A percentile compares a stretch with the other conserved stretches of the same genome.
phyloP scores from a whole-genome alignment of 2,888 invertebrate species.

The Troides aeacus region DNA sequence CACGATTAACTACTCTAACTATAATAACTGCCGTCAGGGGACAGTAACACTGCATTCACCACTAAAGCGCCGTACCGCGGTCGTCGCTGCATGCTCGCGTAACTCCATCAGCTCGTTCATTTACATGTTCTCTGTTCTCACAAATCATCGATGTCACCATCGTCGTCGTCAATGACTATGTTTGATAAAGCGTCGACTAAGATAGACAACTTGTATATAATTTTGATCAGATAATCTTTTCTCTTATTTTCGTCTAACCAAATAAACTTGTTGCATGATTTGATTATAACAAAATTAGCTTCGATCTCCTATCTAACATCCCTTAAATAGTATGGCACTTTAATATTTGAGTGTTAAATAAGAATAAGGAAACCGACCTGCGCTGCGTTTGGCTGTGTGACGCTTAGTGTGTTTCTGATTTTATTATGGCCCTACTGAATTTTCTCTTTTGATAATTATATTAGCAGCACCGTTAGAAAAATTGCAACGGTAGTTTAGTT shows the following conservation, averaged over 20 bases:
- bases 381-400: conserved; percentile 71
- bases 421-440: conserved; percentile 73
- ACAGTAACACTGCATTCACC: conserved; percentile 66
- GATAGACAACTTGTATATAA: neutral
- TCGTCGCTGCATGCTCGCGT: conserved; percentile 50
- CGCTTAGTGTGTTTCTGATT: conserved; percentile 76
- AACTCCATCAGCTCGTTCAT: conserved; percentile 41
- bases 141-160: conserved; percentile 21
- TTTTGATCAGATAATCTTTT: conserved; percentile 21
- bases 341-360: conserved; percentile 65
- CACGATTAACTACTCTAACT: conserved; percentile 79
- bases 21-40: conserved; percentile 64
- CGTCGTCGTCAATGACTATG: conserved; percentile 9
- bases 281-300: conserved; percentile 54
- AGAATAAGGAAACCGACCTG: conserved; percentile 49
- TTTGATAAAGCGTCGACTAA: neutral
- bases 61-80: conserved; percentile 39
- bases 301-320: conserved; percentile 64
- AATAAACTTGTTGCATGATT: conserved; percentile 68
- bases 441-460: conserved; percentile 71
- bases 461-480: conserved; percentile 62
- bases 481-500: conserved; percentile 73
- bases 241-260: conserved; percentile 36
- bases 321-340: conserved; percentile 77
- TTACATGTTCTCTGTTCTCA: conserved; percentile 35